Percentiles rank a stretch among this genome's conserved stretches.
Conservation (phyloP, 1,140 invertebrate genomes). For the Chymomyza costata region DNA sequence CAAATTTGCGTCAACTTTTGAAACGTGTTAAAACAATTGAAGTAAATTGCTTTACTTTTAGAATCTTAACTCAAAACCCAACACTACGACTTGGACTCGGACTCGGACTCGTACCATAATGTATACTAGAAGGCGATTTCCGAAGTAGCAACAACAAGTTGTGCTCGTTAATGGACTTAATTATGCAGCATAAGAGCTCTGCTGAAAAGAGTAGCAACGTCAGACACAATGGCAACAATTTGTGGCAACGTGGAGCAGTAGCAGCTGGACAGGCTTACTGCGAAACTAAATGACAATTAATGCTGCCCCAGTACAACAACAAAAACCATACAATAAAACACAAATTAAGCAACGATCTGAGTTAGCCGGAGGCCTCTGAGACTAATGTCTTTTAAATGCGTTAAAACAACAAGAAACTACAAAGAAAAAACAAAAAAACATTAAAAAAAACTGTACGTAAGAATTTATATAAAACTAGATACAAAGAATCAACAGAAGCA, state of each 20-base stretch:
- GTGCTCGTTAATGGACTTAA: constrained; percentile 58
- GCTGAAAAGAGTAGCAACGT: no score
- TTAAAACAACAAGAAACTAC: constrained; percentile 36
- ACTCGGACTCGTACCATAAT: no score
- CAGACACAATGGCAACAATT: no score
- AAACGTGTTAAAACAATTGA: constrained; percentile 57
- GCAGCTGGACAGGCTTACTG: neutral
- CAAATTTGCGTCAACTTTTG: constrained; percentile 55
- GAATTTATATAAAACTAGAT: no score
- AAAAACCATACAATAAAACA: constrained; percentile 8
- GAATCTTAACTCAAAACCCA: no score
- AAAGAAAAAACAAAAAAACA: neutral
- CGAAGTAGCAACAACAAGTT: no score
- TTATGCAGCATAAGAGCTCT: constrained; percentile 34
- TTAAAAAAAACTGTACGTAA: neutral
- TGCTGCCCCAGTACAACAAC: constrained; percentile 29
- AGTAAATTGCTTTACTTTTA: constrained; percentile 22
- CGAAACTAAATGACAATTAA: constrained; percentile 62
- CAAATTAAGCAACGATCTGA: no score
- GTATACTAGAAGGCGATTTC: no score
- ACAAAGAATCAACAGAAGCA: no score
- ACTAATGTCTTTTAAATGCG: constrained; percentile 69
- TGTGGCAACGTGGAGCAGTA: constrained; percentile 5
- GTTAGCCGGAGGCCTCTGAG: no score
- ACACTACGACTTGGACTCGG: no score